phyloP scores from a whole-genome alignment of 2,888 invertebrate genomes.

The Drosophila koepferae region DNA sequence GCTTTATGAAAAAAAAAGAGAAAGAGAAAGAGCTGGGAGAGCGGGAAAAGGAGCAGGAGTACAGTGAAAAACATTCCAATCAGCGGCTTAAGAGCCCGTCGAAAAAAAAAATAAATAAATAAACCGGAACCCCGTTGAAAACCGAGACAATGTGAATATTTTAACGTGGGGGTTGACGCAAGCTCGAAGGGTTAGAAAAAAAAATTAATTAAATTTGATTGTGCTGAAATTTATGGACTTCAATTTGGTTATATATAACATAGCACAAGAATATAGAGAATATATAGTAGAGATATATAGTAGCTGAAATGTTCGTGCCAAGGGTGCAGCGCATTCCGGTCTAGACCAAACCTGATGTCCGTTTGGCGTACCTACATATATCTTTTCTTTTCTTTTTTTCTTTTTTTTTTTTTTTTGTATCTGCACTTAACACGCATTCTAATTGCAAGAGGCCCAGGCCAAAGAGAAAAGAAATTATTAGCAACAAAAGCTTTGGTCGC shows the following conservation, averaged over 20 bases:
- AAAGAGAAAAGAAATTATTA: slow-evolving; percentile 78
- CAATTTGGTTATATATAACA: slow-evolving; percentile 41
- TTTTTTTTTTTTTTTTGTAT: slow-evolving; percentile 21
- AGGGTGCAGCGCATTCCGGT: slow-evolving; percentile 51
- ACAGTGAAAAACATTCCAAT: slow-evolving; percentile 72
- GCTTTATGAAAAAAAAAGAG: slow-evolving; percentile 49
- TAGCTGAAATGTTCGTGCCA: not conserved
- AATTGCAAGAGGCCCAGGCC: slow-evolving; percentile 74
- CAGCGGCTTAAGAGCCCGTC: slow-evolving; percentile 66
- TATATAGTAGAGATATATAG: not conserved
- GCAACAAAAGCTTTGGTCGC: slow-evolving; percentile 72
- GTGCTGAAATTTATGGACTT: slow-evolving; percentile 68
- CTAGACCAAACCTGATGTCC: slow-evolving; percentile 25
- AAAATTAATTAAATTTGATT: slow-evolving; percentile 79
- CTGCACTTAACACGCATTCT: slow-evolving; percentile 84
- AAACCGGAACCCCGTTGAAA: slow-evolving; percentile 49
- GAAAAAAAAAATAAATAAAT: slow-evolving; percentile 12
- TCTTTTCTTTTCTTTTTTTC: slow-evolving; percentile 4
- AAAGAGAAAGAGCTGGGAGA: not conserved
- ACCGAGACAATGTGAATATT: slow-evolving; percentile 54
- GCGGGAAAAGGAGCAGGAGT: not conserved
- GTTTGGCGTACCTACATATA: slow-evolving; percentile 37
- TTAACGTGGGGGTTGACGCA: slow-evolving; percentile 44
- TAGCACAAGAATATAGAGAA: not conserved
- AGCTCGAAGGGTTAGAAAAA: slow-evolving; percentile 49